A percentile compares a stretch with the other conserved stretches of the same genome.
These are phyloP conservation scores for Apodemia mormo DNA, from an alignment of 2,888 invertebrate species.

Conservation along the genomic window DNA sequence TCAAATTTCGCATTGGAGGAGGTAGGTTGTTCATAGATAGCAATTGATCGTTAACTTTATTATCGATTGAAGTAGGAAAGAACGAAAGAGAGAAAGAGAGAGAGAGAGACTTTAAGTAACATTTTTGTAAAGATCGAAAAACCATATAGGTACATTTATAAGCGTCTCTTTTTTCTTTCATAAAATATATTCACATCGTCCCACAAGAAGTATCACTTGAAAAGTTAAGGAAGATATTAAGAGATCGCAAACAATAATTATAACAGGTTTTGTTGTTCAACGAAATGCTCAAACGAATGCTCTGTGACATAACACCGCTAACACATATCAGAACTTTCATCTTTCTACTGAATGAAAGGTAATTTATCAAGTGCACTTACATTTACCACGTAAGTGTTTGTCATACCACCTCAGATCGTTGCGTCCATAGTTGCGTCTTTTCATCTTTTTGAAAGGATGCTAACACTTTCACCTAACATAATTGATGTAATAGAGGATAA, in stretches of 20 bases:
- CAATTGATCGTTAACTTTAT: too few species aligned
- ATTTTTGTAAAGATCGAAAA: too few species aligned
- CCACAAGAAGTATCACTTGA: too few species aligned
- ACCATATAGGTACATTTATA: too few species aligned
- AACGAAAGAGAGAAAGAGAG: too few species aligned
- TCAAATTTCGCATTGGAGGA: too few species aligned
- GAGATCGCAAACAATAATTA: not conserved
- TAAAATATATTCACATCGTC: too few species aligned
- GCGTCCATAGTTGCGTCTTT: not conserved
- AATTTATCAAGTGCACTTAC: not conserved
- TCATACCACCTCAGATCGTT: not conserved
- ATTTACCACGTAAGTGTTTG: not conserved
- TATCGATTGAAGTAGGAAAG: too few species aligned
- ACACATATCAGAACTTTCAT: conserved; percentile 10
- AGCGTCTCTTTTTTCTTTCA: too few species aligned
- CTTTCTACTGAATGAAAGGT: conserved; percentile 6
- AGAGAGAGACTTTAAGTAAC: too few species aligned
- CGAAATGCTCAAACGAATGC: not conserved
- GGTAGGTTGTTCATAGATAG: too few species aligned
- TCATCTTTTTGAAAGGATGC: not conserved
- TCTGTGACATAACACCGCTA: not conserved
- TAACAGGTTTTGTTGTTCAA: not conserved
- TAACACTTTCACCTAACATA: conserved; percentile 3
- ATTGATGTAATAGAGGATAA: not conserved
- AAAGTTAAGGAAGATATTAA: too few species aligned